A percentile compares a stretch with the other conserved stretches of the same genome.
These are phyloP conservation scores for Chironomus striatipennis DNA, from an alignment of 1,140 invertebrate species.

Conservation along the genomic window DNA sequence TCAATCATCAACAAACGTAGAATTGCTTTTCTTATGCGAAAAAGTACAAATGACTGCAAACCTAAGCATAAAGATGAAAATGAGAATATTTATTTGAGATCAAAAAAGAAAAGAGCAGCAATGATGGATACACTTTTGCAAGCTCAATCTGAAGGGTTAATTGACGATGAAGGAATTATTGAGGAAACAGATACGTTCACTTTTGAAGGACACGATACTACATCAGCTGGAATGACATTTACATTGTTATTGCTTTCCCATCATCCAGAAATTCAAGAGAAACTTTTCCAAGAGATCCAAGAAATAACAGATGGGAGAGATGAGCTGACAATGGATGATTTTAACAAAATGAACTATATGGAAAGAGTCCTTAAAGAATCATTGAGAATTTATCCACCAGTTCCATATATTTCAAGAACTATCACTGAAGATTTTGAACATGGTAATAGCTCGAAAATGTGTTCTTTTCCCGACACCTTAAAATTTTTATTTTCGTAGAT, in stretches of 20 bases:
- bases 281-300: conserved; percentile 52
- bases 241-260: conserved; percentile 51
- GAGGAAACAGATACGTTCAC: conserved; percentile 80
- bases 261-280: conserved; percentile 53
- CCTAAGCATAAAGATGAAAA: conserved; percentile 31
- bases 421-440: conserved; percentile 44
- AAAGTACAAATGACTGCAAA: conserved; percentile 31
- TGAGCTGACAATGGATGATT: conserved; percentile 33
- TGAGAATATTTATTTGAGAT: conserved; percentile 29
- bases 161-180: conserved; percentile 56
- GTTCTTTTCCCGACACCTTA: background rate
- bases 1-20: conserved; percentile 32
- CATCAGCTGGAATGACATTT: conserved; percentile 51
- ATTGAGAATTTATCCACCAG: conserved; percentile 55
- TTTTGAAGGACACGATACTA: conserved; percentile 73
- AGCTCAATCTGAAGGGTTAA: conserved; percentile 44
- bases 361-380: conserved; percentile 58
- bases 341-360: conserved; percentile 55
- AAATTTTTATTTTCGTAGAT: background rate
- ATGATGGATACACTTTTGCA: conserved; percentile 72
- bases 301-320: conserved; percentile 43
- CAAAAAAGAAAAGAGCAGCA: conserved; percentile 52
- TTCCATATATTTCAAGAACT: conserved; percentile 53
- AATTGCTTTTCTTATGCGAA: conserved; percentile 27
- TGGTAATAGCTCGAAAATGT: conserved; percentile 26